Conservation (phyloP, 2,113 vertebrate species). For the Colinus virginianus region DNA sequence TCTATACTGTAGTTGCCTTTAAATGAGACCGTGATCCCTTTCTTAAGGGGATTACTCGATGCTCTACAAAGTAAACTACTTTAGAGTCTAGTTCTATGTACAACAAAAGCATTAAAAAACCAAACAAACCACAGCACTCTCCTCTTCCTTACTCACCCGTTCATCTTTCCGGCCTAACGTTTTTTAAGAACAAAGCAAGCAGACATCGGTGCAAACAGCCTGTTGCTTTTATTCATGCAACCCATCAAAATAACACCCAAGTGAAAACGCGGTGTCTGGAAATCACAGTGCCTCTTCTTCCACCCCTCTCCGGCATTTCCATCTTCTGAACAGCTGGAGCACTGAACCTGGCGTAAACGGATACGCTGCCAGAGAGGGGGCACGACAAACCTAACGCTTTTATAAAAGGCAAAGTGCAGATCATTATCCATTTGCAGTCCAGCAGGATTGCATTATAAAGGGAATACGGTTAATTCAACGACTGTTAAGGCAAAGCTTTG, state of each 20-base stretch:
- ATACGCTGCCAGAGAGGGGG: not conserved
- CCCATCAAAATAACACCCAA: not conserved
- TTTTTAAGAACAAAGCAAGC: not conserved
- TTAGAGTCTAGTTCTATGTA: not conserved
- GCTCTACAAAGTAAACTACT: not conserved
- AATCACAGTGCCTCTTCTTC: not conserved
- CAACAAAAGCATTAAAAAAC: not conserved
- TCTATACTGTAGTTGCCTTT: not conserved
- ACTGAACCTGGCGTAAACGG: not conserved
- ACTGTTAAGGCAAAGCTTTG: not conserved
- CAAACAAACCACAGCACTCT: not conserved
- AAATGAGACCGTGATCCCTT: not conserved
- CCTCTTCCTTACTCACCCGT: not conserved
- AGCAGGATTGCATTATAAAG: not conserved
- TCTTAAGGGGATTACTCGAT: not conserved
- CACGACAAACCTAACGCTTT: not conserved
- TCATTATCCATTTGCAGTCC: not conserved
- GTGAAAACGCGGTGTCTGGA: not conserved
- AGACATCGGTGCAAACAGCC: not conserved
- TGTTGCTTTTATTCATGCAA: not conserved
- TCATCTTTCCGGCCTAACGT: not conserved
- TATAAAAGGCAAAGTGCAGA: not conserved
- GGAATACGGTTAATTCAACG: not conserved
- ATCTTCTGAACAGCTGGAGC: not conserved
- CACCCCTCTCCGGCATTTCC: not conserved